Evolutionary conservation across 2,888 invertebrate species (phyloP).

Genomic region (Ecliptopera silaceata): DNA sequence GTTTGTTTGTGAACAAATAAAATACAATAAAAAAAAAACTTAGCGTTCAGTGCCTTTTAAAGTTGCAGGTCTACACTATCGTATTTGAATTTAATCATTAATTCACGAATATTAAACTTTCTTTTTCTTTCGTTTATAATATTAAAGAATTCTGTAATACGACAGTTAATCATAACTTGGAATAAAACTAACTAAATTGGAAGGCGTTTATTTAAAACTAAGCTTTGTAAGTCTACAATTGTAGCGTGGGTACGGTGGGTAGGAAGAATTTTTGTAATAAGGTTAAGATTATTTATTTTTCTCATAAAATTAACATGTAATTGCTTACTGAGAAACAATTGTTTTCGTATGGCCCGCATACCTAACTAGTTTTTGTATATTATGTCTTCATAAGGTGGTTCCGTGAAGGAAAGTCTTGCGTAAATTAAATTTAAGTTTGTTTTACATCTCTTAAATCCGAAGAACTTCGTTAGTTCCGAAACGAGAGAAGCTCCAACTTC

Average conservation of each 20-base stretch:
- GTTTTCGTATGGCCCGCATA: too few relatives aligned
- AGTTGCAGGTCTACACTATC: too few relatives aligned
- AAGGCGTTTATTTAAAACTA: constrained; percentile 7
- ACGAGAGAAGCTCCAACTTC: constrained; percentile 38
- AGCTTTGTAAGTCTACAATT: background rate
- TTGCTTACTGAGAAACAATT: too few relatives aligned
- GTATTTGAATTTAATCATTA: too few relatives aligned
- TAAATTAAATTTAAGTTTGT: constrained; percentile 35
- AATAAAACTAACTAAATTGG: constrained; percentile 1
- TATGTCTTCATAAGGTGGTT: background rate
- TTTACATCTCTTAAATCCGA: constrained; percentile 30
- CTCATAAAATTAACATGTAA: too few relatives aligned
- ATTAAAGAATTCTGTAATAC: background rate
- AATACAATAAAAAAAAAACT: too few relatives aligned
- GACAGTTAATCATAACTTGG: constrained; percentile 9
- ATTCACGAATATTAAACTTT: background rate
- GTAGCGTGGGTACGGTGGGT: background rate
- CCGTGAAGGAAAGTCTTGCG: background rate
- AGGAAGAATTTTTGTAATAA: background rate
- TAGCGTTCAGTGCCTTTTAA: too few relatives aligned
- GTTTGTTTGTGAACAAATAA: too few relatives aligned
- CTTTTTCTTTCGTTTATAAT: constrained; percentile 2
- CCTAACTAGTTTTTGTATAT: too few relatives aligned
- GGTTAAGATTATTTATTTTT: too few relatives aligned
- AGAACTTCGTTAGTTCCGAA: constrained; percentile 36